Evolutionary conservation across 2,888 invertebrate genomes (phyloP).

Genomic region (Ophion ellenae): DNA sequence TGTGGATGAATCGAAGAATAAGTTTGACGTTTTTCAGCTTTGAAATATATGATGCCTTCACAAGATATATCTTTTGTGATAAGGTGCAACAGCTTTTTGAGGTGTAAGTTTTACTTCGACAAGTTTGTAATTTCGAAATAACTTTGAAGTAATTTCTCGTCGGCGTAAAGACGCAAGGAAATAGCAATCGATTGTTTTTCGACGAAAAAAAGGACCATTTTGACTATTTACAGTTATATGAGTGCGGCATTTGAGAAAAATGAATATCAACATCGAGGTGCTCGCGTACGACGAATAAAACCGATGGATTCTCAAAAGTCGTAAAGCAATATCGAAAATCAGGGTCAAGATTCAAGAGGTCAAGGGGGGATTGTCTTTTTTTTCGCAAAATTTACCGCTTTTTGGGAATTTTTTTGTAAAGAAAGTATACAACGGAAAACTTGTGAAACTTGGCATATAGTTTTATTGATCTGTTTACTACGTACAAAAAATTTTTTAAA

Average conservation of each 20-base stretch:
- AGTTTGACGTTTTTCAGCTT: too few species aligned
- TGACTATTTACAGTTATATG: not conserved
- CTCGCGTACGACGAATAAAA: not conserved
- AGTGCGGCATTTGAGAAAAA: not conserved
- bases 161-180: not conserved
- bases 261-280: not conserved
- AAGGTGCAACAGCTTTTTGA: too few species aligned
- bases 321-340: not conserved
- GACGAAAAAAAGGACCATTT: not conserved
- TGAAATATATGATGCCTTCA: too few species aligned
- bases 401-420: too few species aligned
- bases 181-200: not conserved
- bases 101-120: not conserved
- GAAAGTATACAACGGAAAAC: too few species aligned
- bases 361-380: too few species aligned
- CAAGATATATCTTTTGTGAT: too few species aligned
- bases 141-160: not conserved
- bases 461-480: too few species aligned
- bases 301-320: not conserved
- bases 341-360: not conserved
- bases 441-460: too few species aligned
- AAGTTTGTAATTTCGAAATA: not conserved
- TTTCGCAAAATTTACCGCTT: too few species aligned
- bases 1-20: too few species aligned
- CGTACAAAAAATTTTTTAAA: too few species aligned